Percentiles rank a stretch among this genome's conserved stretches.
phyloP scores from a whole-genome alignment of 2,888 invertebrate species.

The Aporophyla nigra region DNA sequence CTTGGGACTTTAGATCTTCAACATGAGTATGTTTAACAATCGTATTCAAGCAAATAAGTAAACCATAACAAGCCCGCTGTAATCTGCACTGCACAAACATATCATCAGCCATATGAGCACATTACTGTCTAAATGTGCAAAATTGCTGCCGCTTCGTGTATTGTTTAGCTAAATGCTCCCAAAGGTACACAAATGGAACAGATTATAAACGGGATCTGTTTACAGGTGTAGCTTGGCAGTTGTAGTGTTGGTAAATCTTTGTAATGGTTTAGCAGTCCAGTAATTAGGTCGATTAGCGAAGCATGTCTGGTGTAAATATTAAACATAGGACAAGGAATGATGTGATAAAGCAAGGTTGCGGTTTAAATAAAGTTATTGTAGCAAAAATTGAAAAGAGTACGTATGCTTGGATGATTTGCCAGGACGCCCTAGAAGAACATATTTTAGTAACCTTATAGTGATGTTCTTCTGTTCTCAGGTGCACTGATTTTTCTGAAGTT shows the following conservation, averaged over 20 bases:
- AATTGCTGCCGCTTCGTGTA: slow-evolving; percentile 19
- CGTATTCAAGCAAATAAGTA: background rate
- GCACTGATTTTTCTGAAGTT: too few relatives aligned
- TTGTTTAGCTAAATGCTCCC: slow-evolving; percentile 47
- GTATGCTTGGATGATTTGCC: too few relatives aligned
- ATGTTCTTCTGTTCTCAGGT: too few relatives aligned
- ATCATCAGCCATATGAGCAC: slow-evolving; percentile 23
- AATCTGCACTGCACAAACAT: slow-evolving; percentile 22
- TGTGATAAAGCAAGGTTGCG: too few relatives aligned
- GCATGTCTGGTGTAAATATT: too few relatives aligned
- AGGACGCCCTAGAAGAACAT: too few relatives aligned
- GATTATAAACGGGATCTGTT: slow-evolving; percentile 30
- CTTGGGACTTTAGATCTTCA: background rate
- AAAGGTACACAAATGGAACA: slow-evolving; percentile 30
- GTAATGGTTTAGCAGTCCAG: background rate
- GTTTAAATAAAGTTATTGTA: too few relatives aligned
- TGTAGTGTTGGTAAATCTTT: slow-evolving; percentile 10
- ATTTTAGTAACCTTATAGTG: too few relatives aligned
- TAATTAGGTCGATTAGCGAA: background rate
- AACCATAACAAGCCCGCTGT: background rate
- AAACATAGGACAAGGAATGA: too few relatives aligned
- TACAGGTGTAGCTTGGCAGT: slow-evolving; percentile 14
- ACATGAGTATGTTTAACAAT: background rate
- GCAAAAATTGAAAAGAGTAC: too few relatives aligned
- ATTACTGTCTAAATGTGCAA: slow-evolving; percentile 42